Evolutionary conservation across 2,888 invertebrate genomes (phyloP).

Genomic region (Rutpela maculata): DNA sequence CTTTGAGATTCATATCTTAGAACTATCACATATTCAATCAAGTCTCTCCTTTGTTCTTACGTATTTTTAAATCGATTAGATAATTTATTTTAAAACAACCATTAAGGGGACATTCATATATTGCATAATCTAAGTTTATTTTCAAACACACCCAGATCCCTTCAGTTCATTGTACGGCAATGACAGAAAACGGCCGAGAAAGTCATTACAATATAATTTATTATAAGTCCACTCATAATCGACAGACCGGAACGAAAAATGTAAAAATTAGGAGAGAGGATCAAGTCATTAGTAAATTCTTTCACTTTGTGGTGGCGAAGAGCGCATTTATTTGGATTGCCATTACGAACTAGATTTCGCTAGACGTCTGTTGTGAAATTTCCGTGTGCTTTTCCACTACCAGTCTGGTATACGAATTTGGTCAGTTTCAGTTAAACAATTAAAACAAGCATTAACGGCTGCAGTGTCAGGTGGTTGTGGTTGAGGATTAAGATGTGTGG

Average conservation of each 20-base stretch:
- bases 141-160: slow-evolving; percentile 10
- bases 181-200: slow-evolving; percentile 27
- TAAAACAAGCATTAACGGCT: slow-evolving; percentile 18
- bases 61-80: neutral
- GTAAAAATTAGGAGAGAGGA: slow-evolving; percentile 46
- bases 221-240: slow-evolving; percentile 24
- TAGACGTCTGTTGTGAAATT: slow-evolving; percentile 32
- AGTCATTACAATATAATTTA: slow-evolving; percentile 28
- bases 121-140: slow-evolving; percentile 8
- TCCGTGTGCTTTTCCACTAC: slow-evolving; percentile 17
- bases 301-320: slow-evolving; percentile 38
- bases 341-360: slow-evolving; percentile 34
- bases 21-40: too few species aligned
- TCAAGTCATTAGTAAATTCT: slow-evolving; percentile 36
- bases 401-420: slow-evolving; percentile 34
- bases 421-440: slow-evolving; percentile 33
- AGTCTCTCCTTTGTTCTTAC: too few species aligned
- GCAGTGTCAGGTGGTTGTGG: slow-evolving; percentile 34
- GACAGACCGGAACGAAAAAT: slow-evolving; percentile 42
- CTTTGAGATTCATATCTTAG: too few species aligned
- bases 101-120: neutral
- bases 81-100: neutral
- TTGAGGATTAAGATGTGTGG: neutral
- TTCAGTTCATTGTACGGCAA: slow-evolving; percentile 16
- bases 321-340: slow-evolving; percentile 18